Conservation (phyloP, 2,888 invertebrate species). For the Apamea sordens region DNA sequence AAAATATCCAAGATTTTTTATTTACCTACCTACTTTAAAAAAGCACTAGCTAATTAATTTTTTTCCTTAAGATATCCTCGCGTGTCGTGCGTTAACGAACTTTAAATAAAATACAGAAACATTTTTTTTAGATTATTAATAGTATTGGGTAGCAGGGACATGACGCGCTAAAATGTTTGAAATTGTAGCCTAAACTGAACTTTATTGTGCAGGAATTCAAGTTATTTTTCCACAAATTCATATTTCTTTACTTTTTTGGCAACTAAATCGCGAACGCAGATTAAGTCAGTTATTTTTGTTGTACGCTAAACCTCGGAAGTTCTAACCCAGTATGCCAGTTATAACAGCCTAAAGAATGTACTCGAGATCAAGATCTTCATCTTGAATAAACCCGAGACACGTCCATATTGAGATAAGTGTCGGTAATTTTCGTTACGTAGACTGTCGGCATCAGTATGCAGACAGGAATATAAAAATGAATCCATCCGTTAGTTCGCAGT, state of each 20-base stretch:
- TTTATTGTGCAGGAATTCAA: no score
- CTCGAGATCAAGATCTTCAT: not conserved
- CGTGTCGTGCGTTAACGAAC: no score
- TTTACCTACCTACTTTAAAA: not conserved
- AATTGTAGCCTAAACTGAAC: no score
- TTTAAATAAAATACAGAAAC: not conserved
- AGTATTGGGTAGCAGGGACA: not conserved
- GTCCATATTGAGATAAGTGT: conserved; percentile 25
- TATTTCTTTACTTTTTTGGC: no score
- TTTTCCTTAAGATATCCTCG: not conserved
- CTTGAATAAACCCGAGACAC: conserved; percentile 1
- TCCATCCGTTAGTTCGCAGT: conserved; percentile 55
- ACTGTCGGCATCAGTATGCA: conserved; percentile 17
- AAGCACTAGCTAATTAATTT: no score
- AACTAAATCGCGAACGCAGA: no score
- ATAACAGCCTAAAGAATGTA: not conserved
- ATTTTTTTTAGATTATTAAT: no score
- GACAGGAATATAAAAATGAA: conserved; percentile 61
- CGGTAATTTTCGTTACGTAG: conserved; percentile 40
- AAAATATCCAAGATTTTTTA: not conserved
- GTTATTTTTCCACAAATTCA: no score
- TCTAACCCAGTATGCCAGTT: not conserved
- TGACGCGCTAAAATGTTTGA: no score
- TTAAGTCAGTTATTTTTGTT: not conserved
- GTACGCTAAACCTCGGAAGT: not conserved